Evolutionary conservation across 2,888 invertebrate genomes (phyloP).

Genomic region (Watsonalla binaria): DNA sequence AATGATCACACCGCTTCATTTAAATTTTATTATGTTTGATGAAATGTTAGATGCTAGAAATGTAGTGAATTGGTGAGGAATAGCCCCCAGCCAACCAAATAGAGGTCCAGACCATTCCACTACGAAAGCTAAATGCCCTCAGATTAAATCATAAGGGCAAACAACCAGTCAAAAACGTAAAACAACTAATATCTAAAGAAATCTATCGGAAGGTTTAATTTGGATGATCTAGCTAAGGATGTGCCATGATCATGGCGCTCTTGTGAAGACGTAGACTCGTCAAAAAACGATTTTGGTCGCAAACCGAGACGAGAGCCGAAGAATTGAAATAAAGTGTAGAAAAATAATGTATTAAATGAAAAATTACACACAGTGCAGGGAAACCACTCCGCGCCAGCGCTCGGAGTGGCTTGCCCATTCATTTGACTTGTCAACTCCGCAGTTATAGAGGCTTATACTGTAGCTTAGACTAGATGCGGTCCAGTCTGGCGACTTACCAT

Average conservation of each 20-base stretch:
- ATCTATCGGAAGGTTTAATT: constrained; percentile 17
- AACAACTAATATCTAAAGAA: constrained; percentile 20
- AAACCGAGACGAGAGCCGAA: constrained; percentile 61
- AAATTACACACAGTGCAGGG: constrained; percentile 55
- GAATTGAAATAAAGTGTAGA: constrained; percentile 38
- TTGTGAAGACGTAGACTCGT: constrained; percentile 29
- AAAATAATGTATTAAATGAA: constrained; percentile 46
- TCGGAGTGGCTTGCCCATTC: constrained; percentile 72
- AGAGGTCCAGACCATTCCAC: constrained; percentile 36
- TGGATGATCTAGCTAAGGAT: constrained; percentile 27
- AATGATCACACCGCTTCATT: constrained; percentile 8
- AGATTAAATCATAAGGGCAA: constrained; percentile 49
- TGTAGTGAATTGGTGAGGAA: constrained; percentile 40
- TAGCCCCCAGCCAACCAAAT: background rate
- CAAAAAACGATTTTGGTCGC: constrained; percentile 79
- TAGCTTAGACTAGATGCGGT: constrained; percentile 60
- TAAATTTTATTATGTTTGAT: constrained; percentile 27
- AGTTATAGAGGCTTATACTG: constrained; percentile 46
- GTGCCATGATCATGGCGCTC: constrained; percentile 20
- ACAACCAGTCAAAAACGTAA: constrained; percentile 52
- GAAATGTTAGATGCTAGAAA: constrained; percentile 58
- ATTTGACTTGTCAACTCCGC: constrained; percentile 71
- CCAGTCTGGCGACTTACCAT: constrained; percentile 91
- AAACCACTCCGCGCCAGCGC: constrained; percentile 54
- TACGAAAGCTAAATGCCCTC: constrained; percentile 45